These are phyloP conservation scores for Desmophyllum pertusum DNA, from an alignment of 92 coral and sea anemone species.

Conservation along the genomic window DNA sequence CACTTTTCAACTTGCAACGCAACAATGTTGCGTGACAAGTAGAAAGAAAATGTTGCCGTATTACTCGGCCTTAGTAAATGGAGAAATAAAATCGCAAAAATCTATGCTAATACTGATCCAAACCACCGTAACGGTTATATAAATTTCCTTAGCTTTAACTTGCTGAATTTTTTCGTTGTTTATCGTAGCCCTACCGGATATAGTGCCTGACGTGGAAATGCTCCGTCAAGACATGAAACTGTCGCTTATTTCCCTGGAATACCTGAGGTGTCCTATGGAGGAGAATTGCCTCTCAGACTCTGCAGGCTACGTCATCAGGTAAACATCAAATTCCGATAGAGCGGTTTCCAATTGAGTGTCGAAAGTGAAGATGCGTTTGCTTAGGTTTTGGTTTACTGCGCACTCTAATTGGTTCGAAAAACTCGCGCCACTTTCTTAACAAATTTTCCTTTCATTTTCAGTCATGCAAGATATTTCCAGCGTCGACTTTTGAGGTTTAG, in stretches of 20 bases:
- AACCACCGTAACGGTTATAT: too few relatives aligned
- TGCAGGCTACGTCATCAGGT: slow-evolving; percentile 44
- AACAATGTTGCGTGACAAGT: too few relatives aligned
- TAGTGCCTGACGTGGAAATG: slow-evolving; percentile 69
- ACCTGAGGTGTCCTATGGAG: slow-evolving; percentile 78
- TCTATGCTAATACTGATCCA: too few relatives aligned
- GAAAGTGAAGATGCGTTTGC: too few relatives aligned
- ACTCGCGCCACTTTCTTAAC: background rate
- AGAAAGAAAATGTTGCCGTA: too few relatives aligned
- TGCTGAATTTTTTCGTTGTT: background rate
- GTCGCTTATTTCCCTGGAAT: slow-evolving; percentile 36
- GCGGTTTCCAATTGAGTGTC: too few relatives aligned
- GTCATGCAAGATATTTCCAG: background rate
- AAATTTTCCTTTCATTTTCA: background rate
- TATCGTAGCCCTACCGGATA: slow-evolving; percentile 76
- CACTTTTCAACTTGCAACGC: too few relatives aligned
- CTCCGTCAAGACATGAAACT: slow-evolving; percentile 59
- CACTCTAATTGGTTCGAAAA: too few relatives aligned
- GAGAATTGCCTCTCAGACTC: slow-evolving; percentile 85
- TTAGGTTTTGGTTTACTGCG: too few relatives aligned
- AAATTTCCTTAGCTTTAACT: too few relatives aligned
- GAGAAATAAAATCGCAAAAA: too few relatives aligned
- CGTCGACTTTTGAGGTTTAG: slow-evolving; percentile 86
- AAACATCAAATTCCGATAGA: background rate
- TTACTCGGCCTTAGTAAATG: too few relatives aligned